Conservation (phyloP, 2,888 invertebrate genomes). For the Ctena decussata region DNA sequence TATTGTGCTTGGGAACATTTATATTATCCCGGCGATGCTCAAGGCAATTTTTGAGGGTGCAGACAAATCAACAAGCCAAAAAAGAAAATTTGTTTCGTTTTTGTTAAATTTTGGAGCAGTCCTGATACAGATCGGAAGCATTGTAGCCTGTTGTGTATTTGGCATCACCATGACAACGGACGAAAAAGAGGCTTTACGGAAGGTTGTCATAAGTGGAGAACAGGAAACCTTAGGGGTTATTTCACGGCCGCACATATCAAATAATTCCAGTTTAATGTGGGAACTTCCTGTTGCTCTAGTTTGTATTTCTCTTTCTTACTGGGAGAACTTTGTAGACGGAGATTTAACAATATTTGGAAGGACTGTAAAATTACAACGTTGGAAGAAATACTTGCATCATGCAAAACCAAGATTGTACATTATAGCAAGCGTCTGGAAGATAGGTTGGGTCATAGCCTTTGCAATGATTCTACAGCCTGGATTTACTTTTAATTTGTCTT, state of each 20-base stretch:
- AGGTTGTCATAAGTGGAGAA: conserved; percentile 37
- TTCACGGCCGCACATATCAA: conserved; percentile 8
- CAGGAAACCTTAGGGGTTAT: conserved; percentile 31
- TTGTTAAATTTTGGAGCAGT: conserved; percentile 70
- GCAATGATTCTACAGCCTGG: conserved; percentile 70
- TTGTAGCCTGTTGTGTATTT: conserved; percentile 65
- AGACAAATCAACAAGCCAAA: conserved; percentile 51
- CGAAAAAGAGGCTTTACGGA: conserved; percentile 56
- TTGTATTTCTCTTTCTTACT: conserved; percentile 70
- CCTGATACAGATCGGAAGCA: conserved; percentile 72
- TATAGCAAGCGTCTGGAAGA: conserved; percentile 76
- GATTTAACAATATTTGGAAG: conserved; percentile 66
- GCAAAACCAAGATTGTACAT: conserved; percentile 74
- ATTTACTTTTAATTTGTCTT: conserved; percentile 71
- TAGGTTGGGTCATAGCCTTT: conserved; percentile 70
- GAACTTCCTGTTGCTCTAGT: conserved; percentile 73
- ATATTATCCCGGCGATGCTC: conserved; percentile 76
- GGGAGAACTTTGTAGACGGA: conserved; percentile 76
- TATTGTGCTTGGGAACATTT: conserved; percentile 78
- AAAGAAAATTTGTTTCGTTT: conserved; percentile 63
- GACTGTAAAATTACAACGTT: conserved; percentile 64
- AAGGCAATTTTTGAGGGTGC: conserved; percentile 65
- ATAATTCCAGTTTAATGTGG: conserved; percentile 47
- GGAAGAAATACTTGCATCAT: conserved; percentile 75
- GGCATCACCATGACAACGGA: conserved; percentile 60